Conservation (phyloP, 2,797 vertebrate genomes). For the Hoplostethus atlanticus region DNA sequence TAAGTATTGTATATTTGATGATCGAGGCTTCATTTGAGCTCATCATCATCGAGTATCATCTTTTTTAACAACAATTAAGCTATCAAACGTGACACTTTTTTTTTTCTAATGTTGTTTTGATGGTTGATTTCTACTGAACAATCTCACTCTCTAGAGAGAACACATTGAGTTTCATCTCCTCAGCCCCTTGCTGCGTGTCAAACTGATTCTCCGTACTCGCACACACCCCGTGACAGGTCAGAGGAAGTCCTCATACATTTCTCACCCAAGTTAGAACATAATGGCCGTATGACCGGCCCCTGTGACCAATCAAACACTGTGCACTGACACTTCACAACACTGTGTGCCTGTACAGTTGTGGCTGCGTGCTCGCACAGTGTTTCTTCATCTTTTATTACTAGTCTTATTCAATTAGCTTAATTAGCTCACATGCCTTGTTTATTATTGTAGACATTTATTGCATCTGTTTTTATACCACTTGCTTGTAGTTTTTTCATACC, state of each 20-base stretch:
- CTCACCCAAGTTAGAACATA: conserved; percentile 13
- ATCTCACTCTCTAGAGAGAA: not conserved
- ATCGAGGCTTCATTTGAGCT: too few relatives aligned
- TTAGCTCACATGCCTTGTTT: conserved; percentile 20
- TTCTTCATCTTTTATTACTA: conserved; percentile 26
- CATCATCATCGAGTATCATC: too few relatives aligned
- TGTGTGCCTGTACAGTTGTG: not conserved
- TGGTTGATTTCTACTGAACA: conserved; percentile 7
- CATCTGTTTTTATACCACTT: conserved; percentile 10
- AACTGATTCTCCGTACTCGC: conserved; percentile 43
- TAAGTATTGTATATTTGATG: not conserved
- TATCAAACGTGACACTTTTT: not conserved
- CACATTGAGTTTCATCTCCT: conserved; percentile 25
- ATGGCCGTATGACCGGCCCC: not conserved
- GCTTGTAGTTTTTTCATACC: conserved; percentile 87
- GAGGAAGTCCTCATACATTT: not conserved
- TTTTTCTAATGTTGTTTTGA: not conserved
- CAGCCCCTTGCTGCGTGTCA: conserved; percentile 17
- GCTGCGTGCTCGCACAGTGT: conserved; percentile 6
- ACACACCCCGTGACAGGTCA: conserved; percentile 14
- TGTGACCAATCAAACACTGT: conserved; percentile 20
- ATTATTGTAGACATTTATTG: conserved; percentile 13
- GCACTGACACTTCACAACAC: conserved; percentile 24
- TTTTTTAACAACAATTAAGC: not conserved
- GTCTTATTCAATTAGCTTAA: conserved; percentile 42